These are phyloP conservation scores for Drosophila barbarae DNA, from an alignment of 2,888 invertebrate genomes.

Conservation along the genomic window DNA sequence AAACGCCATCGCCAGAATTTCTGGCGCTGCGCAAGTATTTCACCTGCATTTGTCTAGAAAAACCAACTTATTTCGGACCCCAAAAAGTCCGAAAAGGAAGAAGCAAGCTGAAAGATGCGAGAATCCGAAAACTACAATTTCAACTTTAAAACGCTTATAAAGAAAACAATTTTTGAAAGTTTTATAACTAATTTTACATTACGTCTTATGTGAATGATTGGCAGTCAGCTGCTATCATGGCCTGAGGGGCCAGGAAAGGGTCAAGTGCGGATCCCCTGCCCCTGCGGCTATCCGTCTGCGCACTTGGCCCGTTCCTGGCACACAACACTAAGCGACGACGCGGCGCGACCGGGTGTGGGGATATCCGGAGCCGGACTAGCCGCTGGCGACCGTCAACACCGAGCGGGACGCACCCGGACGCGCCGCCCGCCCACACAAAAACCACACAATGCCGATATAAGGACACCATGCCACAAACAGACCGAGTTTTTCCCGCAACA, in stretches of 20 bases:
- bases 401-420: conserved; percentile 20
- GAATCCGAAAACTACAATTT: conserved; percentile 68
- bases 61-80: conserved; percentile 51
- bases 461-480: conserved; percentile 43
- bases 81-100: conserved; percentile 42
- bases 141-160: conserved; percentile 75
- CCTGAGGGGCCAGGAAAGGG: conserved; percentile 45
- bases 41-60: conserved; percentile 64
- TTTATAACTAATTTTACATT: conserved; percentile 71
- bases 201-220: conserved; percentile 55
- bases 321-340: conserved; percentile 41
- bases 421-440: conserved; percentile 21
- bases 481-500: conserved; percentile 43
- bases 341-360: conserved; percentile 41
- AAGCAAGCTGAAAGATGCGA: conserved; percentile 22
- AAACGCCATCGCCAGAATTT: conserved; percentile 49
- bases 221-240: conserved; percentile 5
- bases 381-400: conserved; percentile 31
- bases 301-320: conserved; percentile 51
- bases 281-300: conserved; percentile 51
- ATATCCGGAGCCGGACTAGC: conserved; percentile 46
- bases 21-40: conserved; percentile 60
- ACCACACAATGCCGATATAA: conserved; percentile 5
- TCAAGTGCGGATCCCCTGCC: conserved; percentile 45
- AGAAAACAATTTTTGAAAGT: conserved; percentile 67